Conservation (phyloP, 2,888 invertebrate species). For the Torymus tubicola region DNA sequence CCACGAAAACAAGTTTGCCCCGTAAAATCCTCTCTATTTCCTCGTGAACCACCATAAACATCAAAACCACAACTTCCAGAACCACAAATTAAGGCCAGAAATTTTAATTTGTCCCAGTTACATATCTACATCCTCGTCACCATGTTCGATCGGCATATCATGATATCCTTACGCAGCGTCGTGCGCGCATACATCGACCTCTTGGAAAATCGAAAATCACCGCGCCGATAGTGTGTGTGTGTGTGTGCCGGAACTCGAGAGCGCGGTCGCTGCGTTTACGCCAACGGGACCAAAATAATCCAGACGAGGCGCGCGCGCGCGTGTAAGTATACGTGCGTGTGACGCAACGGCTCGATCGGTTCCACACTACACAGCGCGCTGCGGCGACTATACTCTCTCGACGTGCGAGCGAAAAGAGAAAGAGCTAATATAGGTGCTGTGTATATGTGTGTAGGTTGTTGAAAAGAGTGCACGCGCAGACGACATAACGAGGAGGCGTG, state of each 20-base stretch:
- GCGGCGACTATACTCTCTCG: background rate
- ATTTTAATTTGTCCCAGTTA: conserved; percentile 17
- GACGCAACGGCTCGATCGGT: conserved; percentile 22
- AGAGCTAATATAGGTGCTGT: background rate
- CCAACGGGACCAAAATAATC: conserved; percentile 52
- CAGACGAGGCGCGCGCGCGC: conserved; percentile 20
- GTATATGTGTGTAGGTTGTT: too few relatives aligned
- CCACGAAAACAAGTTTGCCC: too few relatives aligned
- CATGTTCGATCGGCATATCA: background rate
- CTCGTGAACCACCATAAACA: background rate
- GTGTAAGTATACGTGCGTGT: background rate
- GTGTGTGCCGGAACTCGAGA: background rate
- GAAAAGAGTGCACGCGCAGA: too few relatives aligned
- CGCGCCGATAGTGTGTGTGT: background rate
- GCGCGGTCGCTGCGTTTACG: conserved; percentile 23
- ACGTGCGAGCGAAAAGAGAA: background rate
- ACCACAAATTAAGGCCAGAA: background rate
- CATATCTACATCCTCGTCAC: conserved; percentile 3
- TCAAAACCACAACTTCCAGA: background rate
- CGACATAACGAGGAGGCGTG: too few relatives aligned
- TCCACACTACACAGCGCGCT: background rate
- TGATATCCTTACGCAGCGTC: background rate
- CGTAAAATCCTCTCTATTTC: too few relatives aligned
- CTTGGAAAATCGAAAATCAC: conserved; percentile 38
- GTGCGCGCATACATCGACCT: background rate